Conservation (phyloP, 2,113 vertebrate genomes). For the Papio anubis region DNA sequence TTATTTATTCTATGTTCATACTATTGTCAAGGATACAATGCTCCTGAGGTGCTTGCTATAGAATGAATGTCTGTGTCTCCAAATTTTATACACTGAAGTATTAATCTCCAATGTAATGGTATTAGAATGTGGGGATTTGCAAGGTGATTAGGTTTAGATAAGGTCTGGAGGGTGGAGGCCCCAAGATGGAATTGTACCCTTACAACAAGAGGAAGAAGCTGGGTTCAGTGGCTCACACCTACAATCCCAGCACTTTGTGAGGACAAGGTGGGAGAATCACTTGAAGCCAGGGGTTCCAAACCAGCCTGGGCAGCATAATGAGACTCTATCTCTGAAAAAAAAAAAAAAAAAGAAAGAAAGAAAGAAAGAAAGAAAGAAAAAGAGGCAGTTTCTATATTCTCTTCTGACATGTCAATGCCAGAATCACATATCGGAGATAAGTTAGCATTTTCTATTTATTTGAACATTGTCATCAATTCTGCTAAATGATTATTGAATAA, state of each 20-base stretch:
- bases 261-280: no score
- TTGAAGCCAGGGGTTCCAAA: no score
- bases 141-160: background rate
- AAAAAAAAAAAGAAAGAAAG: no score
- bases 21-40: background rate
- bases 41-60: background rate
- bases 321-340: no score
- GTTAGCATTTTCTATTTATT: background rate
- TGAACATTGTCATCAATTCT: background rate
- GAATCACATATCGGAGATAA: background rate
- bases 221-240: no score
- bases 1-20: background rate
- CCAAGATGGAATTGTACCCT: background rate
- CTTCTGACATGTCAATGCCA: background rate
- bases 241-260: no score
- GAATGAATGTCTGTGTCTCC: background rate
- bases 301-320: no score
- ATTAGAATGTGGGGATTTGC: background rate
- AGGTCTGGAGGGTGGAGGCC: no score
- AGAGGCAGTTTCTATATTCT: background rate
- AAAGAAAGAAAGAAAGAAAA: background rate
- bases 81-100: no score
- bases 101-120: background rate
- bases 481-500: background rate
- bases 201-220: background rate